Evolutionary conservation across 1,140 invertebrate genomes (phyloP).

Genomic region (Drosophila murphyi): DNA sequence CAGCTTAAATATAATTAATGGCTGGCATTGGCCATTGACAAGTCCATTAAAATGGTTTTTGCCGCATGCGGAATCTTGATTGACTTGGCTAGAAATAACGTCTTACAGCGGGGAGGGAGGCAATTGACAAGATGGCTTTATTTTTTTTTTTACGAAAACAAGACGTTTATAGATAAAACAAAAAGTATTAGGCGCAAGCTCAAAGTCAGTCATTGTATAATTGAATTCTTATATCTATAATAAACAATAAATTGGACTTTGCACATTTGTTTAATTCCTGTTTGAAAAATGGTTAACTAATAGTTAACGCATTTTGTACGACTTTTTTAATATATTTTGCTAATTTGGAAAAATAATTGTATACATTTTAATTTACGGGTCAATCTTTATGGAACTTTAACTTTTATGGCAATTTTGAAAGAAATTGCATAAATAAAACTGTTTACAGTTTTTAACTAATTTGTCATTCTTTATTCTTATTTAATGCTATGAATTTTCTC

Average conservation of each 20-base stretch:
- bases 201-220: not conserved
- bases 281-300: no score
- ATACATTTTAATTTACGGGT: no score
- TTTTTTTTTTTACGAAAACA: constrained; percentile 4
- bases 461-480: no score
- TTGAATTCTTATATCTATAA: constrained; percentile 4
- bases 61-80: constrained; percentile 31
- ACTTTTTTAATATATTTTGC: no score
- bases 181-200: not conserved
- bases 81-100: constrained; percentile 21
- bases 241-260: not conserved
- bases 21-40: constrained; percentile 77
- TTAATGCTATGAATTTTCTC: no score
- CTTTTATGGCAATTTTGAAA: no score
- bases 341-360: no score
- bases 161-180: not conserved
- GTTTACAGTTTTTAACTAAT: no score
- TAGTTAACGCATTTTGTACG: no score
- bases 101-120: not conserved
- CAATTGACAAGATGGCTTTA: not conserved
- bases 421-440: no score
- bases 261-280: no score
- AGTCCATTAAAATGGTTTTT: constrained; percentile 75
- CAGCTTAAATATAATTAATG: constrained; percentile 83
- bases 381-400: no score